Percentiles rank a stretch among this genome's conserved stretches.
These are phyloP conservation scores for Pterostichus madidus DNA, from an alignment of 2,888 invertebrate genomes.

Conservation along the genomic window DNA sequence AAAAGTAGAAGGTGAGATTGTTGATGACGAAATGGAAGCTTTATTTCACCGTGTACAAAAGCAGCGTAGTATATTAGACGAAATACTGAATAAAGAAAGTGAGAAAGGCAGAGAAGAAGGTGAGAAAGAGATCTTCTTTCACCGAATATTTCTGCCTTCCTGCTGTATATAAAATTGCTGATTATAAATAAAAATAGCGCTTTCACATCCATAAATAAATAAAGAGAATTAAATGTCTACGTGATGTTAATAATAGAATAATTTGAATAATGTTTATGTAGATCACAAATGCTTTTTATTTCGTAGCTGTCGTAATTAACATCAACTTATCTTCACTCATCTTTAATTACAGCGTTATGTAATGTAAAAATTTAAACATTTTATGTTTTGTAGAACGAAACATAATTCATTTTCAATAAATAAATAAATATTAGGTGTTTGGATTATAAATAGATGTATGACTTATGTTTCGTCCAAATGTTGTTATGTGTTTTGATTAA, in stretches of 20 bases:
- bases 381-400: neutral
- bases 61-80: slow-evolving; percentile 85
- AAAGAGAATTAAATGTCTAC: slow-evolving; percentile 35
- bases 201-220: slow-evolving; percentile 30
- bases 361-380: slow-evolving; percentile 27
- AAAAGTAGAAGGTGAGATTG: slow-evolving; percentile 77
- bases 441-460: neutral
- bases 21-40: slow-evolving; percentile 82
- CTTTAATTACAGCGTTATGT: slow-evolving; percentile 29
- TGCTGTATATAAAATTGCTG: slow-evolving; percentile 45
- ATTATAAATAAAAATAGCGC: slow-evolving; percentile 12
- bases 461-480: slow-evolving; percentile 40
- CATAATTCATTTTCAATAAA: slow-evolving; percentile 15
- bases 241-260: slow-evolving; percentile 24
- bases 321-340: slow-evolving; percentile 27
- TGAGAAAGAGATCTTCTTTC: slow-evolving; percentile 38
- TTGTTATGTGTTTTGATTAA: slow-evolving; percentile 38
- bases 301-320: slow-evolving; percentile 48
- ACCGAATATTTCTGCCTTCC: slow-evolving; percentile 58
- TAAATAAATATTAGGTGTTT: neutral
- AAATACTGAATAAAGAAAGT: slow-evolving; percentile 74
- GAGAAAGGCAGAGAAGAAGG: slow-evolving; percentile 66
- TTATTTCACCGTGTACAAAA: slow-evolving; percentile 83
- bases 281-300: slow-evolving; percentile 37
- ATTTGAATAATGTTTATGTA: slow-evolving; percentile 29